Conservation (phyloP, 2,888 invertebrate species). For the Tiphia femorata region DNA sequence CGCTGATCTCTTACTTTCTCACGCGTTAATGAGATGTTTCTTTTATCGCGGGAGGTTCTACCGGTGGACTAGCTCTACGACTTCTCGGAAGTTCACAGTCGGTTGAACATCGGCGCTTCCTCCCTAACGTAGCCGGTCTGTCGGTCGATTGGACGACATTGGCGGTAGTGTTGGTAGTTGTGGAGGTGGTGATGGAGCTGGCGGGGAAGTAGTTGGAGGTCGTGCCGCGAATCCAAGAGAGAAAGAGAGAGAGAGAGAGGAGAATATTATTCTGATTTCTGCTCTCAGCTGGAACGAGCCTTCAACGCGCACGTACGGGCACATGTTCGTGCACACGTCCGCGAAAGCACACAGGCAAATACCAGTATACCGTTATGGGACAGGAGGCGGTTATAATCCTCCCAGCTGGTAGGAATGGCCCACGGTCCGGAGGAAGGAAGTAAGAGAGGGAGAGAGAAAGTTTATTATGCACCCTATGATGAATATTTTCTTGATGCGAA, state of each 20-base stretch:
- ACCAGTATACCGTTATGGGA: conserved; percentile 44
- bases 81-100: conserved; percentile 36
- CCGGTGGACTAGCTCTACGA: conserved; percentile 36
- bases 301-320: too few relatives aligned
- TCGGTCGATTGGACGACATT: too few relatives aligned
- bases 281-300: conserved; percentile 28
- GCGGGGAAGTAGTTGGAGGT: conserved; percentile 15
- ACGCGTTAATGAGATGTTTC: conserved; percentile 48
- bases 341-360: conserved; percentile 33
- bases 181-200: conserved; percentile 2
- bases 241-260: too few relatives aligned
- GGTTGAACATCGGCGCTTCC: conserved; percentile 34
- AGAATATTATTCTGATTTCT: conserved; percentile 40
- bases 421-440: conserved; percentile 20
- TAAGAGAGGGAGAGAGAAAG: too few relatives aligned
- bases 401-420: too few relatives aligned
- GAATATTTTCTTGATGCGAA: too few relatives aligned
- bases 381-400: conserved; percentile 41
- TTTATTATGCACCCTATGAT: too few relatives aligned
- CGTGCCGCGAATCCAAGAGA: too few relatives aligned
- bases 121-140: conserved; percentile 7
- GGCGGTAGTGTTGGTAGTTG: too few relatives aligned
- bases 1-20: conserved; percentile 45
- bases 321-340: conserved; percentile 21
- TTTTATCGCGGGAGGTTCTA: conserved; percentile 29